These are phyloP conservation scores for Drosophila orena DNA, from an alignment of 1,140 invertebrate species.

Conservation along the genomic window DNA sequence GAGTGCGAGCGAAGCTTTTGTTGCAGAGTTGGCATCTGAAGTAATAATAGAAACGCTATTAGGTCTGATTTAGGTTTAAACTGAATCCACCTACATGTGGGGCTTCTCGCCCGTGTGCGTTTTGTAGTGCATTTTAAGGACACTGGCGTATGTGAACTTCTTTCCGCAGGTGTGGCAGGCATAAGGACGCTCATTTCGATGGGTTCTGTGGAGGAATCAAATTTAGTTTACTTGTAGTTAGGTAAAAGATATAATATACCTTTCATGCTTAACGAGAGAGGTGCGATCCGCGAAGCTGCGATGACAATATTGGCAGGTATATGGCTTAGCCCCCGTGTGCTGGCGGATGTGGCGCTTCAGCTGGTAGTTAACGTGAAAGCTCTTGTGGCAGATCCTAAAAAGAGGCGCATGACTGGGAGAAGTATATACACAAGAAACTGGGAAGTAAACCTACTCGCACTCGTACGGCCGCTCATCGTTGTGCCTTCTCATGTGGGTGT, in stretches of 20 bases:
- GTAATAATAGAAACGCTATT: not conserved
- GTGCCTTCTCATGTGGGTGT: conserved; percentile 80
- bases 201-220: conserved; percentile 75
- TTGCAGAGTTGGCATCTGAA: conserved; percentile 68
- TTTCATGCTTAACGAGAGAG: conserved; percentile 87
- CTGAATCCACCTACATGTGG: conserved; percentile 40
- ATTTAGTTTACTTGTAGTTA: no score
- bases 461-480: conserved; percentile 74
- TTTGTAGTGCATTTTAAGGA: conserved; percentile 87
- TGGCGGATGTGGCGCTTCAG: conserved; percentile 80
- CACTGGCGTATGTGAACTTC: conserved; percentile 89
- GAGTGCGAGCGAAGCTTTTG: conserved; percentile 74
- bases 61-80: no score
- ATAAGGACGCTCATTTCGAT: conserved; percentile 92
- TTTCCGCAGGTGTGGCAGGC: conserved; percentile 89
- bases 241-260: no score
- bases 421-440: not conserved
- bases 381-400: conserved; percentile 70
- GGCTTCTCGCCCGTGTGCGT: conserved; percentile 83
- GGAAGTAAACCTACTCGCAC: conserved; percentile 63
- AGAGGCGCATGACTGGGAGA: no score
- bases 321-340: conserved; percentile 86
- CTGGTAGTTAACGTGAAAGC: conserved; percentile 81
- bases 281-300: conserved; percentile 88
- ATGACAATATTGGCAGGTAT: conserved; percentile 89